Conservation (phyloP, 1,140 invertebrate species). For the Pseudomyrmex cubaensis region DNA sequence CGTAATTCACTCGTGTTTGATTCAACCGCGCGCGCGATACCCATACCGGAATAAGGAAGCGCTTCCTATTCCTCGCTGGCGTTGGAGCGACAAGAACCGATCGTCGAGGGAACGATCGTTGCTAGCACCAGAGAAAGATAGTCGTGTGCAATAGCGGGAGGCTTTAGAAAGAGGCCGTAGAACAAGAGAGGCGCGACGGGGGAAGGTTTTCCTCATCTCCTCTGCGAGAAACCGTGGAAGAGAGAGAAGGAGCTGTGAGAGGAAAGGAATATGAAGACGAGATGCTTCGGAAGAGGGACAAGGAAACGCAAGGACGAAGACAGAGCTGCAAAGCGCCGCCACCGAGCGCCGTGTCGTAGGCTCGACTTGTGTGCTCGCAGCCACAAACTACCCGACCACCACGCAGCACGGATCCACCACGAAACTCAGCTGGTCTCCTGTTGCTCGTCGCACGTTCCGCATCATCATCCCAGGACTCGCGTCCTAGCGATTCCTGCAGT, state of each 20-base stretch:
- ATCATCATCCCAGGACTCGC: not conserved
- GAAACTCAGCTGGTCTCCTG: constrained; percentile 52
- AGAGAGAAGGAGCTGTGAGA: constrained; percentile 61
- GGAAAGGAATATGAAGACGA: constrained; percentile 36
- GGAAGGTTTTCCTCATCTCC: constrained; percentile 29
- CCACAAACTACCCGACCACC: constrained; percentile 84
- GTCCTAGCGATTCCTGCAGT: not conserved
- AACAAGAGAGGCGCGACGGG: constrained; percentile 38
- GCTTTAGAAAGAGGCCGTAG: not conserved
- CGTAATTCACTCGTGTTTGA: not conserved
- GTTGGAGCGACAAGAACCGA: not conserved
- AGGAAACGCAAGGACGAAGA: constrained; percentile 69
- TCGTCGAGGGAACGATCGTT: constrained; percentile 1
- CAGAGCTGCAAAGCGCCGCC: constrained; percentile 63
- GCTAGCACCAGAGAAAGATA: not conserved
- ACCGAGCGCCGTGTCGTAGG: constrained; percentile 72
- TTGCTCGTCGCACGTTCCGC: constrained; percentile 4
- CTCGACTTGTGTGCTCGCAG: constrained; percentile 76
- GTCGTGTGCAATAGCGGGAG: constrained; percentile 25
- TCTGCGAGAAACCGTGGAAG: constrained; percentile 3
- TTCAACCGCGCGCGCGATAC: constrained; percentile 8
- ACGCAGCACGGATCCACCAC: constrained; percentile 78
- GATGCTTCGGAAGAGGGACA: constrained; percentile 51
- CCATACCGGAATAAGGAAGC: constrained; percentile 46
- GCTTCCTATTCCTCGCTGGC: constrained; percentile 24